A percentile compares a stretch with the other conserved stretches of the same genome.
Conservation (phyloP, 2,113 vertebrate genomes). For the Coracopsis vasa region DNA sequence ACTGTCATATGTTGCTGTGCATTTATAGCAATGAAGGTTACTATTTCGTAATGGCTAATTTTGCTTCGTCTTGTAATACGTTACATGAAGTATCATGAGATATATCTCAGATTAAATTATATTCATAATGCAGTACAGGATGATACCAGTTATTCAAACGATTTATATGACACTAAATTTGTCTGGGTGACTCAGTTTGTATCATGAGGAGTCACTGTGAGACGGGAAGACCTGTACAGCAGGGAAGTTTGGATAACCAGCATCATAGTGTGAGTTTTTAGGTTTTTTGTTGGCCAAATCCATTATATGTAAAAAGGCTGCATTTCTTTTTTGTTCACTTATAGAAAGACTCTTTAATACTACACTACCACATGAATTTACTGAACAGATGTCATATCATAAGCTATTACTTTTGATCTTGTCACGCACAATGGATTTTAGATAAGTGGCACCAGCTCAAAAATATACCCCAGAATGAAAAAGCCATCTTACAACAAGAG, state of each 20-base stretch:
- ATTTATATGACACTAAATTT: neutral
- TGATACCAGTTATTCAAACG: neutral
- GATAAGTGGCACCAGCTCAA: neutral
- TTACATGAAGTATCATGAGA: neutral
- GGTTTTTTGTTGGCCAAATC: neutral
- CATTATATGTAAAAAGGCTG: neutral
- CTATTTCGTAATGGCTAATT: neutral
- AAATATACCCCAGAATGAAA: neutral
- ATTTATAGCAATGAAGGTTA: neutral
- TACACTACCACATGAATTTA: neutral
- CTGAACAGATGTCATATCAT: neutral
- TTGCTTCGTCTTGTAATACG: neutral
- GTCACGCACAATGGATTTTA: neutral
- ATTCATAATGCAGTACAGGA: neutral
- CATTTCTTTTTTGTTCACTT: constrained; percentile 21
- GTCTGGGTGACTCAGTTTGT: neutral
- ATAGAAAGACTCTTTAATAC: neutral
- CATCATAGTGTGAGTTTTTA: neutral
- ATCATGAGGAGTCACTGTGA: neutral
- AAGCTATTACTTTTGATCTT: constrained; percentile 8
- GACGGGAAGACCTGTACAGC: neutral
- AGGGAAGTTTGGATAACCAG: constrained; percentile 9
- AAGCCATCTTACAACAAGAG: neutral
- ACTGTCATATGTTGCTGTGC: neutral
- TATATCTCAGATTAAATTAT: neutral